Conservation (phyloP, 2,797 vertebrate species). For the Falco rusticolus region DNA sequence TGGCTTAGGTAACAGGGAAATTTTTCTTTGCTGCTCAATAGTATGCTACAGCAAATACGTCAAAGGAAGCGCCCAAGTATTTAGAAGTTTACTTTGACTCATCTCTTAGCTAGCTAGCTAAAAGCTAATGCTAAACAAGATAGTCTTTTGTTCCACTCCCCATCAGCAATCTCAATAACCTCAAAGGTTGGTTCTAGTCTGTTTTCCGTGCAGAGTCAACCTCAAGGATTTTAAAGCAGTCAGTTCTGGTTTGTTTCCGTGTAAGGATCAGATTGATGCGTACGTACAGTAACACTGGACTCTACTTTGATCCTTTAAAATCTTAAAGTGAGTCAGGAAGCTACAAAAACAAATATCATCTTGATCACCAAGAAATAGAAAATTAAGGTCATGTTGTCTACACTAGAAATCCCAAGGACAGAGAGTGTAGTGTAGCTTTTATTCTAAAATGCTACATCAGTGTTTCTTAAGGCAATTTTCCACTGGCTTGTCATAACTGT, state of each 20-base stretch:
- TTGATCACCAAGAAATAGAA: not conserved
- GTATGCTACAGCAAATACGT: not conserved
- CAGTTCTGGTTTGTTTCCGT: not conserved
- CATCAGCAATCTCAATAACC: not conserved
- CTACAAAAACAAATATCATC: not conserved
- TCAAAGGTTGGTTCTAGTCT: not conserved
- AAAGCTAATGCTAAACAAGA: not conserved
- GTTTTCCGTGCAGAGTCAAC: not conserved
- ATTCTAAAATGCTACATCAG: fast-evolving
- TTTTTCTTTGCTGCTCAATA: not conserved
- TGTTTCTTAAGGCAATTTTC: not conserved
- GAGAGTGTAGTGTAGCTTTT: not conserved
- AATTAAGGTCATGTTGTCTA: not conserved
- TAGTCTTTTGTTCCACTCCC: not conserved
- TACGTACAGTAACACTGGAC: not conserved
- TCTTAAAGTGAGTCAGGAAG: not conserved
- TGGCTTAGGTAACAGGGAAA: not conserved
- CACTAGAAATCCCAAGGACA: not conserved
- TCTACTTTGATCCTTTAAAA: not conserved
- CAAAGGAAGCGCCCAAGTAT: not conserved
- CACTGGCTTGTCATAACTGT: not conserved
- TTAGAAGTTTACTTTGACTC: conserved; percentile 31
- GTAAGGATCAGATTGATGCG: not conserved
- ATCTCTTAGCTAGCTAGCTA: not conserved
- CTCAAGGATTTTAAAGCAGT: not conserved